A percentile compares a stretch with the other conserved stretches of the same genome.
phyloP scores from a whole-genome alignment of 92 coral and sea anemone species.

The Phenganax subtilis region DNA sequence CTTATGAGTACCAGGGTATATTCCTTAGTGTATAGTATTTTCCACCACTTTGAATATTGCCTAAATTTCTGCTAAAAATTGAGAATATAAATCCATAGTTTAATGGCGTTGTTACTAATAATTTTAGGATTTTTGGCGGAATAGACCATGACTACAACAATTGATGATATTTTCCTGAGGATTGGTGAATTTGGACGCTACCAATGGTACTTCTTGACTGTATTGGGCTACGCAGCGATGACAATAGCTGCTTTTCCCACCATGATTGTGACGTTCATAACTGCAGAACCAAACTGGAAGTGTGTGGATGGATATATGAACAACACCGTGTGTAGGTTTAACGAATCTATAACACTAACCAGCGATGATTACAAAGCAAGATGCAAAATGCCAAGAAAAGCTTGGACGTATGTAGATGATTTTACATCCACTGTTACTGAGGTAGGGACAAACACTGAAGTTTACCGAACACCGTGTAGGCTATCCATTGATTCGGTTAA shows the following conservation, averaged over 20 bases:
- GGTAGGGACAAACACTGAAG: conserved; percentile 41
- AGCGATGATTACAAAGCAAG: conserved; percentile 54
- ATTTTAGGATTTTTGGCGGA: no score
- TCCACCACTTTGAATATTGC: no score
- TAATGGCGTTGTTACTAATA: no score
- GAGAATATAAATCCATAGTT: no score
- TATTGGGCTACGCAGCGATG: background rate
- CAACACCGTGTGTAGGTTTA: conserved; percentile 50
- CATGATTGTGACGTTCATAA: conserved; percentile 59
- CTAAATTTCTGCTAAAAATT: no score
- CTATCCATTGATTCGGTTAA: background rate
- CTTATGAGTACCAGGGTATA: no score
- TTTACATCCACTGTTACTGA: conserved; percentile 84
- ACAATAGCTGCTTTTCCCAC: conserved; percentile 46
- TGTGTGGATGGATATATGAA: conserved; percentile 46
- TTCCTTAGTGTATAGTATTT: no score
- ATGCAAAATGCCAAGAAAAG: conserved; percentile 64
- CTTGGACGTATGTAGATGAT: conserved; percentile 72
- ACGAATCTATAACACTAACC: conserved; percentile 29
- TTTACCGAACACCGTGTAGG: background rate
- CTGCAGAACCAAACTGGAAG: conserved; percentile 70
- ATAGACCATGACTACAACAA: no score
- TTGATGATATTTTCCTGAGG: conserved; percentile 58
- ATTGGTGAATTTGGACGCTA: conserved; percentile 71
- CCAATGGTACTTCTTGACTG: conserved; percentile 45